Evolutionary conservation across 2,113 vertebrate genomes (phyloP), one percentile per base, ranked within the genome.

Genomic region (Pelodiscus sinensis): DNA sequence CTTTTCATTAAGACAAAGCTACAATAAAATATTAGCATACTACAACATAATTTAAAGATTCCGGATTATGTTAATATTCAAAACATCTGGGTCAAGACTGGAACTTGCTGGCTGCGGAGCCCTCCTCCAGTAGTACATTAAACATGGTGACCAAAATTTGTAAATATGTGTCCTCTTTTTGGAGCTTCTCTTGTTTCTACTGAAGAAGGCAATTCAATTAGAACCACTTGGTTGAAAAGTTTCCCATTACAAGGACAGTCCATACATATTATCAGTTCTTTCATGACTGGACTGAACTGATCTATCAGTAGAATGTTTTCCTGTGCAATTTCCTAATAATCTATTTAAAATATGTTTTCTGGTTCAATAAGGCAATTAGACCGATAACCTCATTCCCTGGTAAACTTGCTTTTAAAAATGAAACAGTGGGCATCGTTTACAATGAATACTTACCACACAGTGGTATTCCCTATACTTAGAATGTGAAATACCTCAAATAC

Each of bases 371-470:
- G 62, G 12, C 11, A 84, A 88, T 81, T 50, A 77, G 73, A 19
- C 8, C 35, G n/a, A 71, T n/a, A 71, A n/a, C 18, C 65, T 71
- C 31, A 35, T 87, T 92, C 68, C 25, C 81, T 75, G n/a, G 83
- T 31, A 95, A 94, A 50, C 51, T 65, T 88, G 14, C 62, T 90
- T 94, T 81, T 93, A 96, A 94, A 88, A 89, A 21, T 79, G 96
- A 92, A 88, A 90, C 79, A 94, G 77, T n/a, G 79, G 89, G 71
- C 86, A 89, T 94, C 94, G 91, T 86, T 92, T 90, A 92, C 95
- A 96, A 77, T 94, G 93, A 94, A 80, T 77, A 75, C 87, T 94
- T 92, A 94, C 83, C 80, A 95, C 79, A 79, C 38, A 81, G 93
- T 57, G 89, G 87, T 88, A 86, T 60, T 85, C 71, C 68, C 82